Evolutionary conservation across 2,113 vertebrate species (phyloP).

Genomic region (Gallinago jamesoni): DNA sequence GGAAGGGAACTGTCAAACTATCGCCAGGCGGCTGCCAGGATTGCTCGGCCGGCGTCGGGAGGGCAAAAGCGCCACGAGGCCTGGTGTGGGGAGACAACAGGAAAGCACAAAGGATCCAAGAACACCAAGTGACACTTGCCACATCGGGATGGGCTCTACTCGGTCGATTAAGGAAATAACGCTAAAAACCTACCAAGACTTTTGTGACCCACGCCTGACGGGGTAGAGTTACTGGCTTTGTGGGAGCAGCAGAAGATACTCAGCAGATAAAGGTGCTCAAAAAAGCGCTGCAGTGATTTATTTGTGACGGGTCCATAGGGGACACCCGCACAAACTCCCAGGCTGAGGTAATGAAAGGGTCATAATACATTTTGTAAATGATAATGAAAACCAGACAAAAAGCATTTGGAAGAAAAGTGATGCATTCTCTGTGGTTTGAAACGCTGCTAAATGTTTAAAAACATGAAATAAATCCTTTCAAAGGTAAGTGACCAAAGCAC

Average conservation of each 20-base stretch:
- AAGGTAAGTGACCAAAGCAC: background rate
- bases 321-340: background rate
- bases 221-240: background rate
- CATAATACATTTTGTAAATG: background rate
- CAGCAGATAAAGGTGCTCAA: background rate
- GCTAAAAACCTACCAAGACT: background rate
- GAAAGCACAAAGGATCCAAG: constrained; percentile 68
- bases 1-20: constrained; percentile 84
- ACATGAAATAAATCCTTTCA: background rate
- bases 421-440: background rate
- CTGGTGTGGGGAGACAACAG: constrained; percentile 78
- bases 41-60: constrained; percentile 76
- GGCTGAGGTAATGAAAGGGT: background rate
- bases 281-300: background rate
- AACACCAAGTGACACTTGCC: constrained; percentile 66
- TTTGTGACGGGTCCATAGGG: background rate
- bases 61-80: constrained; percentile 85
- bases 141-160: background rate
- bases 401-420: background rate
- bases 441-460: background rate
- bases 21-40: constrained; percentile 81
- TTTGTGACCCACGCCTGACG: background rate
- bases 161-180: background rate
- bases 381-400: constrained; percentile 12
- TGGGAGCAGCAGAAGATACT: background rate